phyloP scores from a whole-genome alignment of 2,888 invertebrate species.

The Oegoconia quadripuncta region DNA sequence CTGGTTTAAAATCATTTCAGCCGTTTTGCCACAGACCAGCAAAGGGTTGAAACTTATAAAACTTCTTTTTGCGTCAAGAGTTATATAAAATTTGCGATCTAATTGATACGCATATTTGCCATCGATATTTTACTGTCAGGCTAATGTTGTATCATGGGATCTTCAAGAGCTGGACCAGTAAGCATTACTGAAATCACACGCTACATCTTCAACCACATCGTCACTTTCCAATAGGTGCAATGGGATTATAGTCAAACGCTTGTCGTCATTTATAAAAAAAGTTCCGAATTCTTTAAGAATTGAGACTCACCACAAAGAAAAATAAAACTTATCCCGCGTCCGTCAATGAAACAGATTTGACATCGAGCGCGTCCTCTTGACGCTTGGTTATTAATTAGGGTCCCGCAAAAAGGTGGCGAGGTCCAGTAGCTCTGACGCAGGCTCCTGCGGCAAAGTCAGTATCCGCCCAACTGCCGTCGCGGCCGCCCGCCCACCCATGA shows the following conservation, averaged over 20 bases:
- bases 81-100: neutral
- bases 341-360: slow-evolving; percentile 25
- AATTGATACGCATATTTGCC: too few relatives aligned
- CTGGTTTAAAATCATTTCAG: too few relatives aligned
- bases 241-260: too few relatives aligned
- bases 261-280: too few relatives aligned
- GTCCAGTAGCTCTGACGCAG: slow-evolving; percentile 70
- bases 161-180: too few relatives aligned
- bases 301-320: neutral
- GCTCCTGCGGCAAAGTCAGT: slow-evolving; percentile 63
- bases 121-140: too few relatives aligned
- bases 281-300: neutral
- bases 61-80: neutral
- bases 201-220: too few relatives aligned
- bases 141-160: too few relatives aligned
- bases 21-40: too few relatives aligned
- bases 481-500: slow-evolving; percentile 4
- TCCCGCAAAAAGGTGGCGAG: slow-evolving; percentile 70
- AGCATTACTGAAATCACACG: too few relatives aligned
- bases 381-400: slow-evolving; percentile 71
- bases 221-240: too few relatives aligned
- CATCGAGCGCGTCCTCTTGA: slow-evolving; percentile 49
- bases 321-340: neutral
- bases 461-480: slow-evolving; percentile 7
- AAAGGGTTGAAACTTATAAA: neutral